Base-by-base conservation (phyloP, 2,797 vertebrate species). In the Siniperca obscura region DNA sequence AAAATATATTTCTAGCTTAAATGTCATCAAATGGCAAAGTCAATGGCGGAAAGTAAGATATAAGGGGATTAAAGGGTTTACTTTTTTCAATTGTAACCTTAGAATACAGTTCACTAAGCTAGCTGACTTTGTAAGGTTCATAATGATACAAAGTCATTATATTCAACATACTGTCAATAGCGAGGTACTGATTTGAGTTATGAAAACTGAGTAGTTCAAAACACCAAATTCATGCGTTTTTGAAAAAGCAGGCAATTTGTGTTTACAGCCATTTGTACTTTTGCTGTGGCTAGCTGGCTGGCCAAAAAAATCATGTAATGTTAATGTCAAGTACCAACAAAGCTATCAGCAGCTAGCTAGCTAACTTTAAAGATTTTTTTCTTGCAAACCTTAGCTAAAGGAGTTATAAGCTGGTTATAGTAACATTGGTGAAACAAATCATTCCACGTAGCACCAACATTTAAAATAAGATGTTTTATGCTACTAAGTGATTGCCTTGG, bases 151-250 rank as follows among this genome's bases (percentile, higher is more conserved):
- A 13, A 34, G 22, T 55, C 8, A 25, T 36, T 7, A 19, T 27
- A 9, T 69, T 62, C 42, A 72, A 48, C 8, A 38, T 2, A 19
- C 7, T 48, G 4, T 6, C 6, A 61, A 25, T 22, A n/a, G 9
- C 22, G 1, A 68, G 22, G 3, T 55, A 7, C 3, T 19, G 6
- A 9, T 40, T 21, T 17, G n/a, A 71, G 52, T 50, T 64, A 16
- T 56, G 25, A 38, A 56, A 36, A 55, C 16, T 5, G 17, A 11
- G 6, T 19, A 10, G 1, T 34, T 10, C 0, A 44, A 70, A 44
- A 56, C 19, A 4, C 1, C 3, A 9, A 50, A 30, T 40, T 65
- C 1, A 6, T 0, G 0, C 2, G 0, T 12, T 25, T 42, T 3
- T 52, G 4, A 21, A 22, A 21, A n/a, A 22, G 3, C 1, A 36